Evolutionary conservation across 1,140 invertebrate species (phyloP), one percentile per base, ranked within the genome.

Genomic region (Goniozus legneri): DNA sequence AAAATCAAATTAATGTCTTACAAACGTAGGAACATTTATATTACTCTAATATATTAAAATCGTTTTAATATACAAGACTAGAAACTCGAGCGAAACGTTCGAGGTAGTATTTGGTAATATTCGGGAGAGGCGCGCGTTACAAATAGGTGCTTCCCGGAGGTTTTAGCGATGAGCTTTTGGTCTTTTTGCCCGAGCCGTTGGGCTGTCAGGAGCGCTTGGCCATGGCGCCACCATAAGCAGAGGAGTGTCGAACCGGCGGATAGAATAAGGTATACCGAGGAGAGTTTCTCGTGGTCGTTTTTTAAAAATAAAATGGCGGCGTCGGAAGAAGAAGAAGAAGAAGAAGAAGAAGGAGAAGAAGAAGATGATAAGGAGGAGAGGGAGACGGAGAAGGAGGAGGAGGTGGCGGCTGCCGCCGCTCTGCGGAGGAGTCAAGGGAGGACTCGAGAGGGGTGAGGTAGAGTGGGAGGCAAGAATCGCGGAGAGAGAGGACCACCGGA

Each of bases 231-330:
- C 59, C 59, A 58, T 59, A 22, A 3, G 41, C 8, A 18, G 24
- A 31, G 30, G 21, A 19, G 41, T 20, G 18, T 50, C 12, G 34
- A 50, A 47, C 51, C 8, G 38, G 48, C 44, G 37, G 49, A 37
- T 33, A 37, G 47, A 34, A 24, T n/a, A 13, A 27, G 18, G 20
- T 22, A 44, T n/a, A n/a, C n/a, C 27, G 47, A 20, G 34, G 33
- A 37, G 33, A 36, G 35, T 21, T 21, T 30, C 4, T 6, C 24
- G 24, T 49, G 51, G 53, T 63, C 52, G 47, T 65, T 63, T 63
- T 63, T 63, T 59, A 53, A 58, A 65, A 66, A 66, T 64, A 67
- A 67, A 65, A 65, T 64, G 58, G 62, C 60, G 58, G 52, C 60
- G 52, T 51, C 34, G 42, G 57, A 53, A 41, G 53, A 56, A 50